Percentiles rank a stretch among this genome's conserved stretches.
phyloP scores from a whole-genome alignment of 1,140 invertebrate species.

The Drosophila kurseongensis region DNA sequence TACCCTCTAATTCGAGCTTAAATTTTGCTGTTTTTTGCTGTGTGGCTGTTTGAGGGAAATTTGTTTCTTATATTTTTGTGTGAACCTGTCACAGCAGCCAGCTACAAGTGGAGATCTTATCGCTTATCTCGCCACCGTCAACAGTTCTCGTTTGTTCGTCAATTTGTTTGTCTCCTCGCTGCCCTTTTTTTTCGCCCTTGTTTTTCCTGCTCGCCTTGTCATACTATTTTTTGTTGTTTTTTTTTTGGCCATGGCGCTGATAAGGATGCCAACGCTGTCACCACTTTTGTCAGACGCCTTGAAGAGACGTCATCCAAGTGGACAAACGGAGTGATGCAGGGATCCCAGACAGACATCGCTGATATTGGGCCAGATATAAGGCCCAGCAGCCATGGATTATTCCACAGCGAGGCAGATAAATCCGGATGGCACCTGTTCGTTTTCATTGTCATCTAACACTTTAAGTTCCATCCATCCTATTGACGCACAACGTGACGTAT shows the following conservation, averaged over 20 bases:
- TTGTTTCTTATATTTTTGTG: not conserved
- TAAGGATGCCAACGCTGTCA: slow-evolving; percentile 57
- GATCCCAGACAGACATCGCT: not conserved
- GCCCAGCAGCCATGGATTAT: not conserved
- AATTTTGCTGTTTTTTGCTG: not conserved
- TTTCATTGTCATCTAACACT: not conserved
- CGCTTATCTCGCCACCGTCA: slow-evolving; percentile 31
- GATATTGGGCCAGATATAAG: not conserved
- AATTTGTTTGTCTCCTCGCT: slow-evolving; percentile 4
- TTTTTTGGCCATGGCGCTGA: slow-evolving; percentile 56
- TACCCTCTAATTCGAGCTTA: no score
- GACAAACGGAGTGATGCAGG: slow-evolving; percentile 9
- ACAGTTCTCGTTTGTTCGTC: slow-evolving; percentile 15
- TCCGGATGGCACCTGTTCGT: slow-evolving; percentile 1
- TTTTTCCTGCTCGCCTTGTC: slow-evolving; percentile 7
- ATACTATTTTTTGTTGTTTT: not conserved
- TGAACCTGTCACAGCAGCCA: slow-evolving; percentile 20
- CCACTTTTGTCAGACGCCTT: slow-evolving; percentile 62
- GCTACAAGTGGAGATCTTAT: slow-evolving; percentile 22
- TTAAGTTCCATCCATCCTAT: slow-evolving; percentile 4
- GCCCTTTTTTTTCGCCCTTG: slow-evolving; percentile 5
- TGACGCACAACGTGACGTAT: slow-evolving; percentile 36
- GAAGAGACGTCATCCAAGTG: slow-evolving; percentile 35
- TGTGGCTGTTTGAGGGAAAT: not conserved
- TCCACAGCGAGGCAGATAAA: not conserved